Conservation (phyloP, 2,888 invertebrate species). For the Therioaphis trifolii region DNA sequence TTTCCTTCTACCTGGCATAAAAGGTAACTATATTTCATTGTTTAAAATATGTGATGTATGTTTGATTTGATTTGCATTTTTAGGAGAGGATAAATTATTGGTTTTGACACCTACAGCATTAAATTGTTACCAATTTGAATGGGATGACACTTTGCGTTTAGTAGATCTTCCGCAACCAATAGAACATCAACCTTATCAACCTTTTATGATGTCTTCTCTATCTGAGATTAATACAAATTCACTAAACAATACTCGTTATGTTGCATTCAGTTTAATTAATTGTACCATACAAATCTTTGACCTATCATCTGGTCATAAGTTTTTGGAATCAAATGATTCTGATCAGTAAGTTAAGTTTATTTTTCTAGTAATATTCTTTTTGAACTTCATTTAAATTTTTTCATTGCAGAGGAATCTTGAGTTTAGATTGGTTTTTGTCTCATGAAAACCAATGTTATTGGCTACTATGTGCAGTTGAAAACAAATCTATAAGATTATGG, state of each 20-base stretch:
- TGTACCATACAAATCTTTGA: conserved; percentile 46
- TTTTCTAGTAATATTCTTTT: too few species aligned
- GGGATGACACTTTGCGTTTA: not conserved
- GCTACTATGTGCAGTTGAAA: conserved; percentile 61
- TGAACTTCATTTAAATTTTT: too few species aligned
- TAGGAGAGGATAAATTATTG: conserved; percentile 32
- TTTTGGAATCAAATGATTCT: conserved; percentile 39
- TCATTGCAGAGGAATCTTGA: conserved; percentile 31
- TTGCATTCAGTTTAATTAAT: conserved; percentile 44
- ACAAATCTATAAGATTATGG: conserved; percentile 61
- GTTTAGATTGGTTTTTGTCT: conserved; percentile 54
- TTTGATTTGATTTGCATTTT: not conserved
- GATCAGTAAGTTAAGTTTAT: conserved; percentile 36
- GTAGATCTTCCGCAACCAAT: not conserved
- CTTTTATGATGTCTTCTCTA: conserved; percentile 14
- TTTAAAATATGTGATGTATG: not conserved
- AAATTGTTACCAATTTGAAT: not conserved
- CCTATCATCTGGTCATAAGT: conserved; percentile 20
- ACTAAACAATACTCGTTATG: conserved; percentile 14
- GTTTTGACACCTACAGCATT: conserved; percentile 22
- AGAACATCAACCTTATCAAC: not conserved
- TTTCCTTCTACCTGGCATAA: conserved; percentile 1
- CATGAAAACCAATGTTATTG: conserved; percentile 16
- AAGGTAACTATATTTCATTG: conserved; percentile 25
- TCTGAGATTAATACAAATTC: not conserved